Evolutionary conservation across 1,140 invertebrate species (phyloP), one percentile per base, ranked within the genome.

Genomic region (Brachionus rubens): DNA sequence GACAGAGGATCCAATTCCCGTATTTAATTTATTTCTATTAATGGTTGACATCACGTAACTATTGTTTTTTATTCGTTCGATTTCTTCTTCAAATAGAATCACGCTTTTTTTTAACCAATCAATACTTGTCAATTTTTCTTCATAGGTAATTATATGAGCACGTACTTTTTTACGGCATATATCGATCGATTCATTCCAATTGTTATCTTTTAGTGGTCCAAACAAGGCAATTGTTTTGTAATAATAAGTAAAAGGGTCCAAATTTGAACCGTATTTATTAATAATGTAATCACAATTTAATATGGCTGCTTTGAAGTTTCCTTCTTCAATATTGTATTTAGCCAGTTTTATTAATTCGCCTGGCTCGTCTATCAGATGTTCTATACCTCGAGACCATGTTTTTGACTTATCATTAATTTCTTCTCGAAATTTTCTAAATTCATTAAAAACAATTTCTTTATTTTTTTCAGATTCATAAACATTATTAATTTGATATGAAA

Each of bases 281-380:
- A 33, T 59, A 1, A 59, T 59, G 16, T 59, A 30, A 19, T 59
- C 54, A 9, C 54, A 59, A 16, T 59, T 59, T 2, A 10, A 16
- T 12, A 21, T 21, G 16, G 59, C 59, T 26, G 16, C 1, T n/a
- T 9, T 21, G 9, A 41, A 43, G 41, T 65, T 65, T 12, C 36
- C 36, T 21, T 65, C 36, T 41, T 65, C 16, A 12, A 65, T 65
- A 21, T 41, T 41, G 24, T 43, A 24, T 40, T 14, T 41, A 19
- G 33, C 36, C 36, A 65, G 6, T 65, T 65, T 65, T n/a, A 65
- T 65, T 12, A 65, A 0, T 24, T 65, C 59, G 16, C 59, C 36
- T 0, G 59, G 59, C 24, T 65, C 59, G 10, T 40, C 36, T 24
- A 65, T 43, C 16, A 65, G 24, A 3, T 1, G 33, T 21, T 65